A percentile compares a stretch with the other conserved stretches of the same genome.
Evolutionary conservation across 64 coral and sea anemone genomes (phyloP).

Genomic region (Stichodactyla mertensii): DNA sequence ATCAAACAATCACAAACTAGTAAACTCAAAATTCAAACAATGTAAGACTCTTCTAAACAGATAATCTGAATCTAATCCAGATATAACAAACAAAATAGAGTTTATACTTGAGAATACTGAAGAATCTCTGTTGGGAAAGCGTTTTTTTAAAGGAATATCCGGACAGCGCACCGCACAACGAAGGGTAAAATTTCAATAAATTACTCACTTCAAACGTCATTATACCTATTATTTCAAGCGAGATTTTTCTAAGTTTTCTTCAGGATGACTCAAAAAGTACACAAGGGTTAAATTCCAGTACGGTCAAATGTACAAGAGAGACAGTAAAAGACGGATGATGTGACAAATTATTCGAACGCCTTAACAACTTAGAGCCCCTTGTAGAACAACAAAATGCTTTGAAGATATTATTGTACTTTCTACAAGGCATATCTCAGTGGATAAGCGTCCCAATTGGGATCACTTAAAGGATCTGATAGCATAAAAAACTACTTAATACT

Average conservation of each 20-base stretch:
- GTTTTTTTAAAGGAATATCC: not conserved
- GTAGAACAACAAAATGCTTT: not conserved
- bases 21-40: not conserved
- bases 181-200: not conserved
- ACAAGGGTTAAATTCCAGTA: not conserved
- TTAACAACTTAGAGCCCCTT: not conserved
- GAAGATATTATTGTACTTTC: not conserved
- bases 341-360: not conserved
- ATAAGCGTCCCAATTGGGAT: not conserved
- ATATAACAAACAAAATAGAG: not conserved
- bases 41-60: not conserved
- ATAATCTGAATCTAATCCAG: not conserved
- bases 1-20: not conserved
- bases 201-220: not conserved
- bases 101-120: not conserved
- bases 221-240: not conserved
- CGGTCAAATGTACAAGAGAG: not conserved
- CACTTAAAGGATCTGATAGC: conserved; percentile 10
- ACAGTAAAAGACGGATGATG: conserved; percentile 5
- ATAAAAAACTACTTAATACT: not conserved
- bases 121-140: not conserved
- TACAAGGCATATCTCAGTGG: not conserved
- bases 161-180: not conserved
- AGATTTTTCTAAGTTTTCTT: conserved; percentile 3
- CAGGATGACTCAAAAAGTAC: not conserved